Conservation (phyloP, 1,140 invertebrate species). For the Calycopis cecrops region DNA sequence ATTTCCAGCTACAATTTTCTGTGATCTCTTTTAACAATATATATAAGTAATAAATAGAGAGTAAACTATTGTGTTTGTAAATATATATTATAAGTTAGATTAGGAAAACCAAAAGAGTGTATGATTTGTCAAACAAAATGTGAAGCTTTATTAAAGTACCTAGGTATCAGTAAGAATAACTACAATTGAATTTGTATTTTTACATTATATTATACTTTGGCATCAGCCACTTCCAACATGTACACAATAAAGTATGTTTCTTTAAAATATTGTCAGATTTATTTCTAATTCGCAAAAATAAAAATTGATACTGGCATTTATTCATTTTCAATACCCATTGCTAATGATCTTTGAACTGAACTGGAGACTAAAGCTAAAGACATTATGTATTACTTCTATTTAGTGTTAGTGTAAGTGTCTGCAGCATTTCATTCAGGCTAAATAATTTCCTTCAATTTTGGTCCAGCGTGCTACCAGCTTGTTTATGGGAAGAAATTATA, state of each 20-base stretch:
- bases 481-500: too few relatives aligned
- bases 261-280: constrained; percentile 54
- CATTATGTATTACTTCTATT: too few relatives aligned
- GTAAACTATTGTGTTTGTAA: constrained; percentile 63
- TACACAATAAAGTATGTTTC: constrained; percentile 50
- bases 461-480: too few relatives aligned
- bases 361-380: too few relatives aligned
- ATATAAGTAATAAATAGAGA: constrained; percentile 66
- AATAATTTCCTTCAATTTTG: too few relatives aligned
- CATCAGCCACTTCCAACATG: constrained; percentile 58
- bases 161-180: constrained; percentile 65
- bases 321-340: too few relatives aligned
- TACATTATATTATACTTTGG: constrained; percentile 67
- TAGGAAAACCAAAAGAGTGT: constrained; percentile 67
- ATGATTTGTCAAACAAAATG: constrained; percentile 74
- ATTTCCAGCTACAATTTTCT: constrained; percentile 77
- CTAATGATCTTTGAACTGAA: too few relatives aligned
- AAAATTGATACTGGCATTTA: too few relatives aligned
- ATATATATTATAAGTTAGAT: constrained; percentile 51
- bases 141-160: constrained; percentile 74
- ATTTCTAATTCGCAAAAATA: constrained; percentile 32
- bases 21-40: constrained; percentile 76
- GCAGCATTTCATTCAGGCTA: too few relatives aligned
- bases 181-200: constrained; percentile 72
- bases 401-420: too few relatives aligned